Base-by-base conservation (phyloP, 1,140 invertebrate species). In the Ectropis grisescens region DNA sequence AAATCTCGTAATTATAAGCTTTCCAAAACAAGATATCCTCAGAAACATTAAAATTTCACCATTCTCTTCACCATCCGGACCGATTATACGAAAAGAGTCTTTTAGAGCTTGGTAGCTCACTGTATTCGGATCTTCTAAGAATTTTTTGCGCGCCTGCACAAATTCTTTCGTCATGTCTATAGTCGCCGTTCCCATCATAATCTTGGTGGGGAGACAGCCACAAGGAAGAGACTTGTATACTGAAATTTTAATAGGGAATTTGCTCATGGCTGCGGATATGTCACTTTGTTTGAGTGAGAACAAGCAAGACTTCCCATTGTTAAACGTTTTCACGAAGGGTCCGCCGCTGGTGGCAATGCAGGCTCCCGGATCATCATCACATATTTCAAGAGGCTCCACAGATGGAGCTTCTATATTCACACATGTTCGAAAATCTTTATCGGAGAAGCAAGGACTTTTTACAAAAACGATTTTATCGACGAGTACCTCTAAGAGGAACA, bases 1-100 rank as follows among this genome's bases (percentile, higher is more conserved):
- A 52, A 89, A 90, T 47, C 86, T 85, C 1, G 89, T 90, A 2
- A 89, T 76, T 15, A 89, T 88, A 38, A 88, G 70, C 47, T 85
- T 85, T 8, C 88, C 89, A 41, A 89, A 89, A 47, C 86, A 87
- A 5, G 87, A 88, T 49, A 86, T 82, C 6, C 88, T 62, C 58
- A 70, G 84, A 85, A 38, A 88, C 76, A 49, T 84, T 48, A 36
- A 82, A 59, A 57, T 84, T 66, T 51, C 87, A 74, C 44, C 88
- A 58, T 47, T 65, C 44, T 60, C 82, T 39, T 25, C 69, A 60
- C 24, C 69, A 69, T 32, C 76, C 6, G 79, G 64, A 3, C 66
- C 72, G 2, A 82, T 68, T 11, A 86, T 62, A 19, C 82, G 71
- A 50, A 87, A 89, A 4, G 74, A 79, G 43, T 88, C 84, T 47